A percentile compares a stretch with the other conserved stretches of the same genome.
phyloP scores from a whole-genome alignment of 2,797 vertebrate species.

The Eulemur mongoz region DNA sequence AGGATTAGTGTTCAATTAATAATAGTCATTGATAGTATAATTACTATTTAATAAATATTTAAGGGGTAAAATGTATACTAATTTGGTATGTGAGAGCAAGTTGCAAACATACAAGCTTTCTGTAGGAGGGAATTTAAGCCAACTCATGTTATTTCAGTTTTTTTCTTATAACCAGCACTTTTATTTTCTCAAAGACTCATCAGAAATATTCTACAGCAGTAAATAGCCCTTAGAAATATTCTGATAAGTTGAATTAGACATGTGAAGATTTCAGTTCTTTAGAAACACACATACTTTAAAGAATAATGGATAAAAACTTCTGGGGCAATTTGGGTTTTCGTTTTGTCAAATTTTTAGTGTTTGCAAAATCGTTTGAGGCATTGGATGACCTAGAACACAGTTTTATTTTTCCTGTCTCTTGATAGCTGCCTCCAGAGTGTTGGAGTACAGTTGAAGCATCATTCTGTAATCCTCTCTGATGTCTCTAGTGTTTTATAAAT shows the following conservation, averaged over 20 bases:
- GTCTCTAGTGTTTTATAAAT: background rate
- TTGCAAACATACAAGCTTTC: background rate
- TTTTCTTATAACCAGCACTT: background rate
- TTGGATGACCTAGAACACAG: background rate
- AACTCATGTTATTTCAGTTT: conserved; percentile 18
- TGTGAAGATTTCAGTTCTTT: conserved; percentile 19
- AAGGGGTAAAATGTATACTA: background rate
- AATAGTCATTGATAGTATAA: background rate
- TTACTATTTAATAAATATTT: background rate
- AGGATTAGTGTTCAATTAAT: background rate
- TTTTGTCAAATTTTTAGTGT: conserved; percentile 38
- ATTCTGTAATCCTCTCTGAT: background rate
- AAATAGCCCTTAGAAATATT: conserved; percentile 24
- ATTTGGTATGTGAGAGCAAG: background rate
- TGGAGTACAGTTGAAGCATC: background rate
- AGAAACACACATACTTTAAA: conserved; percentile 39
- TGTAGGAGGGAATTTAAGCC: background rate
- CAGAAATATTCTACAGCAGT: conserved; percentile 11
- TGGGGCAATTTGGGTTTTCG: conserved; percentile 12
- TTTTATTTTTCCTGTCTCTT: background rate
- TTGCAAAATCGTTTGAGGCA: conserved; percentile 8
- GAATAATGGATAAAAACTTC: conserved; percentile 52
- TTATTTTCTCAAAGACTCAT: conserved; percentile 30
- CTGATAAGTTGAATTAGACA: conserved; percentile 63
- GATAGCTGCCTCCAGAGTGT: background rate